phyloP scores from a whole-genome alignment of 2,888 invertebrate species.

The Rhagophthalmus giganteus region DNA sequence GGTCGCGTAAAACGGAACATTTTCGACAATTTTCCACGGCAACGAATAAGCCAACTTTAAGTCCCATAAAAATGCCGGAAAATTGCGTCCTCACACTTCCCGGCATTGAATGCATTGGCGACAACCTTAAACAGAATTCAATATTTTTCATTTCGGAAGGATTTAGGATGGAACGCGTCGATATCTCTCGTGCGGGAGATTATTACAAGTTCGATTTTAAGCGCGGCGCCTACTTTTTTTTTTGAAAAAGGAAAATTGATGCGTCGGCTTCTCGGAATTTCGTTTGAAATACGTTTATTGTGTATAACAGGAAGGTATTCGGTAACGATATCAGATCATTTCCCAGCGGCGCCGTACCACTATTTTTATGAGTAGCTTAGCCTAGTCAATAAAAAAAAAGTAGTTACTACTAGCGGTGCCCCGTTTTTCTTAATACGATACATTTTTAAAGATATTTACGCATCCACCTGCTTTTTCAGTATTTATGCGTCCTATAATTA shows the following conservation, averaged over 20 bases:
- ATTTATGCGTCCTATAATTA: too few relatives aligned
- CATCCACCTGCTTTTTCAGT: background rate
- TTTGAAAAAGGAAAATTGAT: too few relatives aligned
- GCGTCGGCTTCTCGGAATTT: too few relatives aligned
- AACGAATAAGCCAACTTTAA: slow-evolving; percentile 11
- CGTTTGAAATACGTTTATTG: too few relatives aligned
- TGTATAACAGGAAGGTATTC: too few relatives aligned
- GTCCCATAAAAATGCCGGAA: slow-evolving; percentile 18
- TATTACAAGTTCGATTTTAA: too few relatives aligned
- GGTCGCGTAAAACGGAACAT: slow-evolving; percentile 14
- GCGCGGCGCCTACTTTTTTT: too few relatives aligned
- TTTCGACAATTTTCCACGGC: slow-evolving; percentile 12
- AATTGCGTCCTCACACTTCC: slow-evolving; percentile 9
- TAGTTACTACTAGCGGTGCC: background rate
- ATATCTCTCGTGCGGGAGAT: too few relatives aligned
- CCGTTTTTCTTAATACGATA: background rate
- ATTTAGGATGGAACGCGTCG: background rate
- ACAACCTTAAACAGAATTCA: slow-evolving; percentile 9
- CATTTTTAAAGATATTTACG: background rate
- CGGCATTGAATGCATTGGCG: slow-evolving; percentile 21
- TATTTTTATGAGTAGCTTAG: slow-evolving; percentile 12
- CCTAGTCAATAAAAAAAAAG: background rate
- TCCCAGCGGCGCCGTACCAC: slow-evolving; percentile 13
- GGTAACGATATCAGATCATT: slow-evolving; percentile 7
- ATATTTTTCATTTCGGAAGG: slow-evolving; percentile 8